A percentile compares a stretch with the other conserved stretches of the same genome.
These are phyloP conservation scores for Amphiprion clarkii DNA, from an alignment of 2,797 vertebrate species.

Conservation along the genomic window DNA sequence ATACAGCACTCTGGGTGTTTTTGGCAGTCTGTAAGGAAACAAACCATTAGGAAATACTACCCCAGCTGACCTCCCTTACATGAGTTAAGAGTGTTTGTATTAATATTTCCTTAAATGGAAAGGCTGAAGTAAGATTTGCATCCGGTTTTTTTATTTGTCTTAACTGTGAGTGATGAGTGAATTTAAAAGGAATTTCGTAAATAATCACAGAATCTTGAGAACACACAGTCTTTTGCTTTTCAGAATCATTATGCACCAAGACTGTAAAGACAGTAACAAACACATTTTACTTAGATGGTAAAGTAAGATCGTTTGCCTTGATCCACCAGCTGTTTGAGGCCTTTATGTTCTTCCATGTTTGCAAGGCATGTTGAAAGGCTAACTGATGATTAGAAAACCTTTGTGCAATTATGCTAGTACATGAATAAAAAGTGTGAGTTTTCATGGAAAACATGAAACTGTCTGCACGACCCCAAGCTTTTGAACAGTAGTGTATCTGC, in stretches of 20 bases:
- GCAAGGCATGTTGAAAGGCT: too few relatives aligned
- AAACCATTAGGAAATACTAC: slow-evolving; percentile 62
- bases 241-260: neutral
- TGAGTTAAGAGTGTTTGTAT: slow-evolving; percentile 32
- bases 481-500: too few relatives aligned
- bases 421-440: too few relatives aligned
- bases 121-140: slow-evolving; percentile 24
- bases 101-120: slow-evolving; percentile 49
- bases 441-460: too few relatives aligned
- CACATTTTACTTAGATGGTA: too few relatives aligned
- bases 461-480: too few relatives aligned
- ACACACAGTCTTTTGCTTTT: neutral
- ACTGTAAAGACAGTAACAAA: neutral
- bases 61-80: slow-evolving; percentile 47
- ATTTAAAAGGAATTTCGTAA: slow-evolving; percentile 12
- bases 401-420: too few relatives aligned
- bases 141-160: slow-evolving; percentile 15
- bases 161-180: slow-evolving; percentile 11
- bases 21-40: slow-evolving; percentile 66
- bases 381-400: too few relatives aligned
- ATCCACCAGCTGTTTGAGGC: neutral
- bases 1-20: slow-evolving; percentile 53
- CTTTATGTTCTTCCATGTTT: neutral
- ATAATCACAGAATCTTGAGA: neutral
- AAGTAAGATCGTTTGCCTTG: neutral